Base-by-base conservation (phyloP, 2,888 invertebrate genomes). In the Bellardia pandia region DNA sequence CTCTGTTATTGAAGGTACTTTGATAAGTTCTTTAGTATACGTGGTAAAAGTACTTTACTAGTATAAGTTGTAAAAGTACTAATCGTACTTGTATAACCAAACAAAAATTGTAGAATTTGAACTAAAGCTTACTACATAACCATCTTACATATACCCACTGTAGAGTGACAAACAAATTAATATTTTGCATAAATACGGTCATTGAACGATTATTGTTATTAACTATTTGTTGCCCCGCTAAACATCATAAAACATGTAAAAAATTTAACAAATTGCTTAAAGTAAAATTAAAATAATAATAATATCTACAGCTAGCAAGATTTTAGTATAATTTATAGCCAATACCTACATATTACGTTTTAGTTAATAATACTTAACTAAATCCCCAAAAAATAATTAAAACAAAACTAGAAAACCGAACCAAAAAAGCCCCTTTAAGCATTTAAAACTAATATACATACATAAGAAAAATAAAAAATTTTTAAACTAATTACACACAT, bases 401-500 rank as follows among this genome's bases (percentile, higher is more conserved):
- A 74, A 60, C 30, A 33, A 69, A 66, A 76, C 30, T 72, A 72
- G n/a, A 23, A 48, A 33, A 72, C 51, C n/a, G 64, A 78, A 7
- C 71, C 30, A n/a, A 14, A 48, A 5, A 76, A 56, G 5, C 51
- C 56, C 58, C 23, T 68, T 72, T 53, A 62, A 77, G 60, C 48
- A 58, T 16, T 64, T n/a, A 71, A 64, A 64, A 9, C 37, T 37
- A 37, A 37, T 37, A 37, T 14, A 40, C 11, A 14, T 33, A 53
- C 66, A 56, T 33, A 33, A 3, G 2, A 4, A 33, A 33, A 4
- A 66, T 30, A 6, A 51, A 42, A 69, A 56, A 42, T 79, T 42
- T 64, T 56, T 83, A 56, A 80, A 84, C 77, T 84, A 85, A 85
- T 84, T 84, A 87, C 80, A 81, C 62, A 74, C 76, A 78, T 78